Evolutionary conservation across 1,140 invertebrate genomes (phyloP), one percentile per base, ranked within the genome.

Genomic region (Bombus polaris): DNA sequence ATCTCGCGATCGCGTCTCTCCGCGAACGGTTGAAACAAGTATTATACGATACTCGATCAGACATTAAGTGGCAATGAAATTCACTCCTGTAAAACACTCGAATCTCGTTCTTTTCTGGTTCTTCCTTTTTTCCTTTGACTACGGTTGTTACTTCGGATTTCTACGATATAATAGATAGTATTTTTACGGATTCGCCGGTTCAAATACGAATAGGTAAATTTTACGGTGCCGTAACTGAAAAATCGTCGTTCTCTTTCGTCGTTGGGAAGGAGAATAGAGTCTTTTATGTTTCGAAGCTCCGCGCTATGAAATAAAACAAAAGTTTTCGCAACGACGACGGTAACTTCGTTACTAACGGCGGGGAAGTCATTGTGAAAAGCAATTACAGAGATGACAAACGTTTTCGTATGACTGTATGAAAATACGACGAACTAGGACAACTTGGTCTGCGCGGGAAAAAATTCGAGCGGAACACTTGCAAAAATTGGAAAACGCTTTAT

Each of bases 401-500:
- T n/a, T 76, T 76, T 35, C 32, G 44, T 37, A 37, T 28, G 35
- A 59, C 12, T 35, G 74, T 53, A 32, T 15, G 42, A 35, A 74
- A 57, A 75, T 75, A 57, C 32, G 28, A 72, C 3, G 13, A 71
- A 42, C 12, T 5, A 25, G 4, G 22, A 1, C 59, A 62, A n/a
- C 28, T n/a, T n/a, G 59, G 28, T 62, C 59, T n/a, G 28, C 47
- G 18, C 47, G 47, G 47, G 32, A 2, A 62, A 4, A 47, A 66
- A 12, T 78, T n/a, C 35, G 10, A 39, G 22, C 66, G 32, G 18
- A 39, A 37, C n/a, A 25, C 28, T 44, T 44, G 22, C 18, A 53
- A 80, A 80, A 72, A 72, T 42, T 59, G 39, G n/a, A 57, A 71
- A 81, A n/a, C 15, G 35, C 22, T 78, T 81, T 39, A 53, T 39